Conservation (phyloP, 2,113 vertebrate species). For the Cheirogaleus medius region DNA sequence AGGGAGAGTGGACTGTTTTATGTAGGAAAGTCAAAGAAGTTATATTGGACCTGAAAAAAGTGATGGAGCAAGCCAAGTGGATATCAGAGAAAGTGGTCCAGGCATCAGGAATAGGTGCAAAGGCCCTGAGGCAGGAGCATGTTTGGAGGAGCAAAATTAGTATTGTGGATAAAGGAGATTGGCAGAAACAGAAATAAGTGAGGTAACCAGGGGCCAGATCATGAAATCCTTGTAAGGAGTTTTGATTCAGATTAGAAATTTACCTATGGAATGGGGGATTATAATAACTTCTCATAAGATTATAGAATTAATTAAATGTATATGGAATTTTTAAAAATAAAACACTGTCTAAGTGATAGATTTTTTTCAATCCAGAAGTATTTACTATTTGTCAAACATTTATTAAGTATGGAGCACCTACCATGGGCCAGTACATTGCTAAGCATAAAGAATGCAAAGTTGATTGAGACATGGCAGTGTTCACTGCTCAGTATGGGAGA, state of each 20-base stretch:
- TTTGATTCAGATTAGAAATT: conserved; percentile 3
- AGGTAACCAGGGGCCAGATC: not conserved
- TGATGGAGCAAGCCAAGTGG: not conserved
- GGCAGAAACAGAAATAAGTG: not conserved
- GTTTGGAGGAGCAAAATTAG: not conserved
- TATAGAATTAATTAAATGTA: not conserved
- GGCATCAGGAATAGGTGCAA: not conserved
- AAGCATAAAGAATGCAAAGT: not conserved
- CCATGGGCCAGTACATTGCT: not conserved
- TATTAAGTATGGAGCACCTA: not conserved
- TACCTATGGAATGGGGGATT: not conserved
- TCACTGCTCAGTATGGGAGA: not conserved
- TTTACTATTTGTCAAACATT: not conserved
- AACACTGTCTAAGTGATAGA: not conserved
- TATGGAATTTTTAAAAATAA: not conserved
- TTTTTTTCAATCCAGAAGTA: not conserved
- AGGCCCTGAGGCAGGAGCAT: not conserved
- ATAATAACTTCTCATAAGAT: not conserved
- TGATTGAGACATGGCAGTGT: not conserved
- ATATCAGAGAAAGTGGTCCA: not conserved
- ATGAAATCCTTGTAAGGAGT: not conserved
- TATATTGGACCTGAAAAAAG: not conserved
- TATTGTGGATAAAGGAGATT: not conserved
- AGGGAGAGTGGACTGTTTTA: not conserved
- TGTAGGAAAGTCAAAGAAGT: not conserved